These are phyloP conservation scores for Tenthredo scrophulariae DNA, from an alignment of 2,888 invertebrate genomes.

Conservation along the genomic window DNA sequence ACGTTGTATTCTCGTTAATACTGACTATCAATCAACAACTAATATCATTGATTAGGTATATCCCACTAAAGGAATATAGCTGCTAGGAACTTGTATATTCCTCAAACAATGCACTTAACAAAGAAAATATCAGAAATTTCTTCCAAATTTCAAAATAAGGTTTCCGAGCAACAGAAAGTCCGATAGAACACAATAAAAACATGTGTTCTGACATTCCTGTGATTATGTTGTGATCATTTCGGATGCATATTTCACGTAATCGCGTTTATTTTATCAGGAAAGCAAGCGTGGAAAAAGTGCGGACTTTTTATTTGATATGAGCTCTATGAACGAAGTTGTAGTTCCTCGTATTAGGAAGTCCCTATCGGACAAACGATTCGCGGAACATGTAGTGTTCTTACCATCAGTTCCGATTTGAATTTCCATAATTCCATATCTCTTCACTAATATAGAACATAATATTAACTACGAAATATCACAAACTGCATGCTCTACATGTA, in stretches of 20 bases:
- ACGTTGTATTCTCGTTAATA: too few relatives aligned
- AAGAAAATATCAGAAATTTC: not conserved
- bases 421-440: not conserved
- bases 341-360: not conserved
- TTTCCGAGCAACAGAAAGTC: not conserved
- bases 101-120: too few relatives aligned
- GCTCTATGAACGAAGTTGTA: not conserved
- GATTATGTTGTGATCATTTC: conserved; percentile 6
- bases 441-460: too few relatives aligned
- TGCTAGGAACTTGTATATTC: too few relatives aligned
- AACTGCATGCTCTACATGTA: too few relatives aligned
- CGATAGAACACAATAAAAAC: not conserved
- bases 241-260: not conserved
- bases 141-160: not conserved
- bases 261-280: not conserved
- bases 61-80: too few relatives aligned
- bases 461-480: too few relatives aligned
- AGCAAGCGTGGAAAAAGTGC: not conserved
- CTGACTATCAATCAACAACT: too few relatives aligned
- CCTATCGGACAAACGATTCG: not conserved
- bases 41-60: too few relatives aligned
- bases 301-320: not conserved
- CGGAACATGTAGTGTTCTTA: not conserved
- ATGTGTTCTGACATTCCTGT: not conserved
- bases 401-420: not conserved